Evolutionary conservation across 92 coral and sea anemone species (phyloP).

Genomic region (Desmophyllum pertusum): DNA sequence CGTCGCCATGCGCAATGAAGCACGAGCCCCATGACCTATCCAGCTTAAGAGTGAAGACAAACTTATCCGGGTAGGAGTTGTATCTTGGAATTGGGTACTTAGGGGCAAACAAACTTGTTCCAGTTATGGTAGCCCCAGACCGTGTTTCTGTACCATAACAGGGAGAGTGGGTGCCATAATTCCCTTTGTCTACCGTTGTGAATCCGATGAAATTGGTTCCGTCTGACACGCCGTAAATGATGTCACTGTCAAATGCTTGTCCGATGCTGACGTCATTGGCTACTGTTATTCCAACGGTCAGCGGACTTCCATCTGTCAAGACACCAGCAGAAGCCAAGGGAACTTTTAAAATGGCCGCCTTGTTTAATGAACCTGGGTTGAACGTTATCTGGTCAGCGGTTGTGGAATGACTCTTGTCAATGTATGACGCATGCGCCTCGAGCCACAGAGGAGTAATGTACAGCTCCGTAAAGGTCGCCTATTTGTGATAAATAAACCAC

Average conservation of each 20-base stretch:
- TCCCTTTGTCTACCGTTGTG: neutral
- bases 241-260: slow-evolving; percentile 5
- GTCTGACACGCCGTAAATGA: slow-evolving; percentile 40
- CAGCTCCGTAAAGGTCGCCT: neutral
- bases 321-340: slow-evolving; percentile 16
- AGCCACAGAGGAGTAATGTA: slow-evolving; percentile 40
- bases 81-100: neutral
- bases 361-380: slow-evolving; percentile 22
- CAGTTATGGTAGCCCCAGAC: neutral
- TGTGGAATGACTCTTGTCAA: slow-evolving; percentile 17
- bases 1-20: neutral
- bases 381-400: slow-evolving; percentile 36
- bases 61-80: neutral
- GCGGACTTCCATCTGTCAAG: slow-evolving; percentile 4
- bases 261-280: slow-evolving; percentile 18
- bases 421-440: slow-evolving; percentile 35
- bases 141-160: slow-evolving; percentile 12
- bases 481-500: too few relatives aligned
- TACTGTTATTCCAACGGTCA: slow-evolving; percentile 41
- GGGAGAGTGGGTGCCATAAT: neutral
- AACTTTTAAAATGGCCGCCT: slow-evolving; percentile 28
- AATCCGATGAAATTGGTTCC: slow-evolving; percentile 32
- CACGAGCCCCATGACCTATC: neutral
- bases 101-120: neutral
- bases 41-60: neutral